Conservation (phyloP, 1,140 invertebrate genomes). For the Argopecten irradians region DNA sequence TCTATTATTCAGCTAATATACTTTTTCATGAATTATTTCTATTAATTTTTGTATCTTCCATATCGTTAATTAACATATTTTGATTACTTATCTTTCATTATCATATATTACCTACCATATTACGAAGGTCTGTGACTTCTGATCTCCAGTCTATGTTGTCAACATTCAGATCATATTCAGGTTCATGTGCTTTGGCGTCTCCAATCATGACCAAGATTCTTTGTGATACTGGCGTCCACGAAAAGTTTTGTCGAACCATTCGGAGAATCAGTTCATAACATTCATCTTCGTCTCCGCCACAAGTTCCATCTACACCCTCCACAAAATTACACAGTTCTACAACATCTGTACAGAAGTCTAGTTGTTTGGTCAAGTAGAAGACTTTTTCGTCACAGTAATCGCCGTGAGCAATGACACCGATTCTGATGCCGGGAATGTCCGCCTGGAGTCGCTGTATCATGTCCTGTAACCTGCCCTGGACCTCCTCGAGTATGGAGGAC, state of each 20-base stretch:
- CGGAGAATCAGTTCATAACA: conserved; percentile 72
- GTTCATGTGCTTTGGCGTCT: conserved; percentile 70
- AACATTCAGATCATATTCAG: conserved; percentile 60
- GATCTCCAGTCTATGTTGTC: conserved; percentile 68
- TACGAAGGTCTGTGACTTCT: conserved; percentile 57
- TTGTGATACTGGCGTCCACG: conserved; percentile 65
- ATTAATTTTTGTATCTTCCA: too few relatives aligned
- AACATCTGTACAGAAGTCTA: conserved; percentile 64
- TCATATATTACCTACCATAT: conserved; percentile 32
- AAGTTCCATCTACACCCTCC: conserved; percentile 61
- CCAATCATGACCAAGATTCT: conserved; percentile 71
- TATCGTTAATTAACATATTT: too few relatives aligned
- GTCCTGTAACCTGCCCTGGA: conserved; percentile 62
- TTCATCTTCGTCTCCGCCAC: conserved; percentile 67
- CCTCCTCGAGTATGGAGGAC: conserved; percentile 61
- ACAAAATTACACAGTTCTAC: conserved; percentile 66
- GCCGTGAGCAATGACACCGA: conserved; percentile 69
- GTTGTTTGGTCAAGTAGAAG: conserved; percentile 67
- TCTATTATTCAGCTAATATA: too few relatives aligned
- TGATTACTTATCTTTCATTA: background rate
- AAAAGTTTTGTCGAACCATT: conserved; percentile 52
- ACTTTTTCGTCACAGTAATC: conserved; percentile 70
- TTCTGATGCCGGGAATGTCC: conserved; percentile 68
- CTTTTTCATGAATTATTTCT: too few relatives aligned
- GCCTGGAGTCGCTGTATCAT: conserved; percentile 67